Conservation (phyloP, 2,113 vertebrate species). For the Percopsis transmontana region DNA sequence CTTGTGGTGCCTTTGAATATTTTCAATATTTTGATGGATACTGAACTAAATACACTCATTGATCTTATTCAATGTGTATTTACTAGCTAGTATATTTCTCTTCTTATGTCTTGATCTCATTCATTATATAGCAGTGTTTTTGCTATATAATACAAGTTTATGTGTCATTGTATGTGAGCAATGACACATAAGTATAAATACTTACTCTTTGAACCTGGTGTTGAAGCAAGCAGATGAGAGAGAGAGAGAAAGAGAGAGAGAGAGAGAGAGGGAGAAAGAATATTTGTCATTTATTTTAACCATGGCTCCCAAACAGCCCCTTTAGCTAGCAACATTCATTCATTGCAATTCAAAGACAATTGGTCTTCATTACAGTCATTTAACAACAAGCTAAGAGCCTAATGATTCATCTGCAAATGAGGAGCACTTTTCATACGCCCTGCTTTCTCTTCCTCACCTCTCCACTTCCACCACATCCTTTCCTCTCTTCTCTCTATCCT, state of each 20-base stretch:
- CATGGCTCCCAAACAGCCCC: slow-evolving; percentile 43
- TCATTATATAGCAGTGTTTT: slow-evolving; percentile 20
- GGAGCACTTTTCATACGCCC: slow-evolving; percentile 1
- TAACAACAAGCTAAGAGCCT: slow-evolving; percentile 32
- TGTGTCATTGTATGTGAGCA: too few relatives aligned
- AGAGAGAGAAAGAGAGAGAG: slow-evolving; percentile 52
- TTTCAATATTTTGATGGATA: too few relatives aligned
- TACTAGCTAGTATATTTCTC: slow-evolving; percentile 14
- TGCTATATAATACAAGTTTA: too few relatives aligned
- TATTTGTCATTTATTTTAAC: slow-evolving; percentile 41
- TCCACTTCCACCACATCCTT: background rate
- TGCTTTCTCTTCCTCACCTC: slow-evolving; percentile 3
- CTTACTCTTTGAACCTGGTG: slow-evolving; percentile 99
- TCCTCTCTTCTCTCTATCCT: background rate
- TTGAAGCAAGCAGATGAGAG: slow-evolving; percentile 56
- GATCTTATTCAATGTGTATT: too few relatives aligned
- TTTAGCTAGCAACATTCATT: slow-evolving; percentile 39
- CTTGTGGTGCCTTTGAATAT: too few relatives aligned
- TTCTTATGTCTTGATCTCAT: slow-evolving; percentile 13
- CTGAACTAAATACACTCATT: slow-evolving; percentile 6
- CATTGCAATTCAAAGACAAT: slow-evolving; percentile 45
- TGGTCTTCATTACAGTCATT: slow-evolving; percentile 57
- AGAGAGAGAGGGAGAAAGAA: slow-evolving; percentile 17
- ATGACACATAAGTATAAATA: too few relatives aligned
- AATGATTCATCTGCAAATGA: slow-evolving; percentile 43